A percentile compares a stretch with the other conserved stretches of the same genome.
Evolutionary conservation across 2,113 vertebrate genomes (phyloP).

Genomic region (Pedionomus torquatus): DNA sequence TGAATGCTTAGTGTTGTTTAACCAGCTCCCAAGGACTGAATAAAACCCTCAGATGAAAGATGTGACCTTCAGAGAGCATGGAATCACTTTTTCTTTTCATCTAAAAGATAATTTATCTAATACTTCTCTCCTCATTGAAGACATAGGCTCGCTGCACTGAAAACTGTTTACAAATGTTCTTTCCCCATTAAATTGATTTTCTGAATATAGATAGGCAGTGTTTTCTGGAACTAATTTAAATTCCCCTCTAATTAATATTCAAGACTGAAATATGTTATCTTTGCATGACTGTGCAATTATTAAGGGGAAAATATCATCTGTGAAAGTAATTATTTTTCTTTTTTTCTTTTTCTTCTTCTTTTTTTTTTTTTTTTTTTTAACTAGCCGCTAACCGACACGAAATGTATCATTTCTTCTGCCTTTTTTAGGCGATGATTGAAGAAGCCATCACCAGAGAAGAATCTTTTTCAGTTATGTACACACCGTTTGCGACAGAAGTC

Average conservation of each 20-base stretch:
- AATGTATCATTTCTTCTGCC: neutral
- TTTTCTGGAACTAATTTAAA: slow-evolving; percentile 79
- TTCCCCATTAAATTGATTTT: slow-evolving; percentile 76
- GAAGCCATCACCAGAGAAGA: slow-evolving; percentile 68
- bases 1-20: slow-evolving; percentile 47
- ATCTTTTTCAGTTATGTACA: slow-evolving; percentile 77
- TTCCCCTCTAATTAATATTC: slow-evolving; percentile 79
- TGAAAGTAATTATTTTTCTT: slow-evolving; percentile 61
- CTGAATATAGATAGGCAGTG: slow-evolving; percentile 70
- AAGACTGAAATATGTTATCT: slow-evolving; percentile 77
- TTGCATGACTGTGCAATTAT: slow-evolving; percentile 75
- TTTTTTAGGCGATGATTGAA: slow-evolving; percentile 76
- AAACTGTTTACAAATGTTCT: slow-evolving; percentile 74
- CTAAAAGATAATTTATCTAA: slow-evolving; percentile 62
- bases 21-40: slow-evolving; percentile 57
- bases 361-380: neutral
- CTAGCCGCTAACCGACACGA: neutral
- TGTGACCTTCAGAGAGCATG: slow-evolving; percentile 64
- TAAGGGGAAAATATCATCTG: slow-evolving; percentile 69
- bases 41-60: slow-evolving; percentile 50
- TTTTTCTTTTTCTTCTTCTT: no score
- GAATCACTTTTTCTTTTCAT: slow-evolving; percentile 65
- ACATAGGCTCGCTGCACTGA: slow-evolving; percentile 37
- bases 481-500: slow-evolving; percentile 66
- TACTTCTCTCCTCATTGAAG: slow-evolving; percentile 52